phyloP scores from a whole-genome alignment of 2,888 invertebrate genomes.

The Drosophila limbata region DNA sequence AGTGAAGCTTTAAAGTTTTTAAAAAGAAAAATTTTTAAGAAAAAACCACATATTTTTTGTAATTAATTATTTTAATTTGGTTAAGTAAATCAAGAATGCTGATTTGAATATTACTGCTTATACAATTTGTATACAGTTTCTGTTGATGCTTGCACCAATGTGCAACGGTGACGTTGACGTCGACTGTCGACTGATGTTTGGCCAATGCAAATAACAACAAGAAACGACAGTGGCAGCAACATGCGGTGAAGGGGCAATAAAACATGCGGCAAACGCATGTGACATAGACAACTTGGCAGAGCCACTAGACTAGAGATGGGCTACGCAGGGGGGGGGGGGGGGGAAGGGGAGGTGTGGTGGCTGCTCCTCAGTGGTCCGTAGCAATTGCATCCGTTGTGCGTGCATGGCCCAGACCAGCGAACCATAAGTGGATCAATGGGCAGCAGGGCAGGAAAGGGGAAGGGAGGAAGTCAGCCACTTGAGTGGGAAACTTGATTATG shows the following conservation, averaged over 20 bases:
- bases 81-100: neutral
- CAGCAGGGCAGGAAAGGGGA: too few relatives aligned
- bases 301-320: slow-evolving; percentile 28
- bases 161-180: slow-evolving; percentile 23
- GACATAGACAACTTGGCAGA: slow-evolving; percentile 75
- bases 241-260: slow-evolving; percentile 44
- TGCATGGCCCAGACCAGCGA: slow-evolving; percentile 45
- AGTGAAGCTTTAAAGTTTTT: too few relatives aligned
- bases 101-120: neutral
- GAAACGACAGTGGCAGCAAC: slow-evolving; percentile 36
- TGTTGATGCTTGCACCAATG: slow-evolving; percentile 38
- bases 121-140: neutral
- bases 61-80: too few relatives aligned
- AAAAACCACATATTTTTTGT: too few relatives aligned
- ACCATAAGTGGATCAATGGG: neutral
- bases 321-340: neutral
- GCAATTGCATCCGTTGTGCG: slow-evolving; percentile 65
- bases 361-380: slow-evolving; percentile 49
- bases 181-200: slow-evolving; percentile 46
- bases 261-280: slow-evolving; percentile 63
- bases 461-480: slow-evolving; percentile 30
- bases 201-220: slow-evolving; percentile 62
- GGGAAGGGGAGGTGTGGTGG: neutral
- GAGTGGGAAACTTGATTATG: slow-evolving; percentile 68
- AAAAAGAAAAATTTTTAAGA: too few relatives aligned